Conservation (phyloP, 1,140 invertebrate species). For the Ceratina calcarata region DNA sequence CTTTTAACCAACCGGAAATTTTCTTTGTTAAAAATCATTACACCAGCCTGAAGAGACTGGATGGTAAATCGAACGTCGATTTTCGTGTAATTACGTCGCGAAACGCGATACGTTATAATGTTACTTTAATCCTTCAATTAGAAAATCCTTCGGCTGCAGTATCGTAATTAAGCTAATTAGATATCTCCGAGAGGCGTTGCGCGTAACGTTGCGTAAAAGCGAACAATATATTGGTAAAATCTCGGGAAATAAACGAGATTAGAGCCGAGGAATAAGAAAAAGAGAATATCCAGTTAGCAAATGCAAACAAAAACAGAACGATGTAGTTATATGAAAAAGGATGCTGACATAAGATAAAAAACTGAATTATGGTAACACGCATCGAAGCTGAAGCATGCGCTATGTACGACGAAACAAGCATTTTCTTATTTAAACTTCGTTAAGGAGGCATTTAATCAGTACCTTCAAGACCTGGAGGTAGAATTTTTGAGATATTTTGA, state of each 20-base stretch:
- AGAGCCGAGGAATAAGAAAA: neutral
- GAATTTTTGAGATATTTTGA: constrained; percentile 77
- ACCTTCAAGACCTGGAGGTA: constrained; percentile 80
- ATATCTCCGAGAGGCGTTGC: constrained; percentile 15
- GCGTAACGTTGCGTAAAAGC: neutral
- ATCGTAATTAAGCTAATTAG: neutral
- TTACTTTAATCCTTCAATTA: constrained; percentile 7
- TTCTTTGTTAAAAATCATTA: neutral
- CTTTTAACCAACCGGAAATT: neutral
- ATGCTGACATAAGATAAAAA: neutral
- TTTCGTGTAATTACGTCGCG: constrained; percentile 21
- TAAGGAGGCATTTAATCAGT: constrained; percentile 78
- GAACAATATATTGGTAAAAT: neutral
- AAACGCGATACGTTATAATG: constrained; percentile 14
- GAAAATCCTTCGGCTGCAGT: neutral
- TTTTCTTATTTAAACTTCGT: constrained; percentile 73
- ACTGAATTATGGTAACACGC: constrained; percentile 17
- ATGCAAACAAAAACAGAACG: constrained; percentile 3
- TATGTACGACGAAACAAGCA: constrained; percentile 71
- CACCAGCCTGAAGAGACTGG: neutral
- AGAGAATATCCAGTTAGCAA: neutral
- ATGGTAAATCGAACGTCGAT: neutral
- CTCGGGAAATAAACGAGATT: neutral
- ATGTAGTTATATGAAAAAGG: constrained; percentile 4
- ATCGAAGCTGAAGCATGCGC: constrained; percentile 62